Evolutionary conservation across 2,797 vertebrate genomes (phyloP), one percentile per base, ranked within the genome.

Genomic region (Poeciliopsis gracilis): DNA sequence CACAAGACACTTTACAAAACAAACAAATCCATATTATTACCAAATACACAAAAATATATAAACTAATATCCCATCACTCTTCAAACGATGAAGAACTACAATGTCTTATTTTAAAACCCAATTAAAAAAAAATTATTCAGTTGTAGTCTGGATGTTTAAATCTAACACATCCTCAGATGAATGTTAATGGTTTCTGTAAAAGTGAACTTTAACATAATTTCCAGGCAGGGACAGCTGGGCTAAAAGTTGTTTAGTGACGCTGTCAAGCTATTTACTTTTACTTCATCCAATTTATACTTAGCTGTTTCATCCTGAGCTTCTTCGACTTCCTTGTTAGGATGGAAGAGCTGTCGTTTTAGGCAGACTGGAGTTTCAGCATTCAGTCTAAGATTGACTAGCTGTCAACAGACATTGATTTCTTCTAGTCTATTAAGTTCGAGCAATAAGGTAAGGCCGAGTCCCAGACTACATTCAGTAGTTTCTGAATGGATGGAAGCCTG

Each of bases 341-440:
- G 90, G 90, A 91, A 90, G 88, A 93, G 92, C 90, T 55, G 59
- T 93, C 91, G 85, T 91, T 90, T 92, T 86, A 92, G 92, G 87
- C 79, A 82, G 90, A 92, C 87, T 79, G 70, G 86, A 92, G 89
- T 92, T 92, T 84, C 88, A 79, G 79, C 90, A 91, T 91, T 92
- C 89, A 92, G 89, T 92, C 78, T 79, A 71, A 91, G 91, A 95
- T 94, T 94, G 94, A 95, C 92, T 93, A 91, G 80, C 94, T 93
- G 92, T 93, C 93, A 92, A 87, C 87, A 89, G 75, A 33, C 18
- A 91, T 95, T 93, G 93, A 95, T 95, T 94, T 93, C 88, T 82
- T 89, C 91, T 89, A 47, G 63, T 87, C 89, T 92, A 86, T 89
- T 92, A 93, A 90, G 91, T 94, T 93, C 85, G 88, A 92, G 91